Evolutionary conservation across 1,140 invertebrate species (phyloP).

Genomic region (Conus ventricosus): DNA sequence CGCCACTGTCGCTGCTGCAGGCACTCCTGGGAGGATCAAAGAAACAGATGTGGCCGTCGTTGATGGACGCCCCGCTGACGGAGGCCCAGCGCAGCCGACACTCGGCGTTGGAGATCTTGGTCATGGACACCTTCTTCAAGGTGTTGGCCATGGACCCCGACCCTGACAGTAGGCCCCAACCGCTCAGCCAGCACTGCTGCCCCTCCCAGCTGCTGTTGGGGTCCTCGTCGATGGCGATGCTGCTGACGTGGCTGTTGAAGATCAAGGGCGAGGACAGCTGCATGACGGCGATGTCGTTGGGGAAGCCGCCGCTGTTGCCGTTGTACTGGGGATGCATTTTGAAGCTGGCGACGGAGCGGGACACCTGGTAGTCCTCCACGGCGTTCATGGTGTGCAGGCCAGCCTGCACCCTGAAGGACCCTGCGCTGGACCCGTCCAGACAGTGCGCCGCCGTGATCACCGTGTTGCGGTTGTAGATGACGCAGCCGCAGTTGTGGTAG

Average conservation of each 20-base stretch:
- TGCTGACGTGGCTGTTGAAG: slow-evolving; percentile 23
- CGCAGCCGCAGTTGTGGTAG: slow-evolving; percentile 35
- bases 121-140: slow-evolving; percentile 44
- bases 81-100: slow-evolving; percentile 41
- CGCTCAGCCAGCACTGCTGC: slow-evolving; percentile 25
- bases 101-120: slow-evolving; percentile 45
- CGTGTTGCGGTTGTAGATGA: slow-evolving; percentile 1
- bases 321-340: background rate
- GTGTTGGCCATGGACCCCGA: slow-evolving; percentile 25
- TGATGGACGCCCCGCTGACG: slow-evolving; percentile 39
- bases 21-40: slow-evolving; percentile 33
- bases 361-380: background rate
- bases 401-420: background rate
- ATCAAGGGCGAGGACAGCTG: slow-evolving; percentile 23
- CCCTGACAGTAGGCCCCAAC: slow-evolving; percentile 40
- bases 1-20: slow-evolving; percentile 87
- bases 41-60: slow-evolving; percentile 49
- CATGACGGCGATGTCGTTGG: slow-evolving; percentile 47
- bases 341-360: background rate
- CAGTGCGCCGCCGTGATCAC: slow-evolving; percentile 39
- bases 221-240: slow-evolving; percentile 27
- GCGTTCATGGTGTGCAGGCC: background rate
- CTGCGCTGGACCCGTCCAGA: slow-evolving; percentile 1
- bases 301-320: slow-evolving; percentile 8
- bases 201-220: slow-evolving; percentile 23